Base-by-base conservation (phyloP, 2,113 vertebrate genomes). In the Thalassarche chlororhynchos region DNA sequence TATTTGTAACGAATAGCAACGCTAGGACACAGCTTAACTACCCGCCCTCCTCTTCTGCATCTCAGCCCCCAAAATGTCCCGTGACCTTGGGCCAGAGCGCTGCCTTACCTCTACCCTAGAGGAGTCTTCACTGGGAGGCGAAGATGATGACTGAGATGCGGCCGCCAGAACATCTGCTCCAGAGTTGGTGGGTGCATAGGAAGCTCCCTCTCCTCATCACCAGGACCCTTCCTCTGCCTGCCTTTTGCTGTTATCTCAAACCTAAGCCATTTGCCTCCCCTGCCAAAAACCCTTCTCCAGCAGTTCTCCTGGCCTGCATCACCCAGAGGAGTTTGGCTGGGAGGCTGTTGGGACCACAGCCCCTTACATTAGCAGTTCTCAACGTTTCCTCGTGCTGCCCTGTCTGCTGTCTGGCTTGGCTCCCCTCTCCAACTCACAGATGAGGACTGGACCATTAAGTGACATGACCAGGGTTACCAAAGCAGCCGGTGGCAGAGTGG, bases 121-220 rank as follows among this genome's bases (percentile, higher is more conserved):
- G 38, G 98, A 99, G 93, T 98, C 99, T 92, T 99, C 99, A 96
- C 98, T 98, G 18, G 98, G 98, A 26, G 98, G 98, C 0, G 97
- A 99, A 26, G 98, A 98, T 2, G 98, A 98, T 0, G 98, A 98
- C 49, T 98, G 99, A 21, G 98, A 98, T 14, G 97, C 95, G 46
- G 97, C 95, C 86, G 98, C 83, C 81, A 96, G 87, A 42, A 96
- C 97, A 72, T 85, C 51, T 81, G 69, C 96, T 81, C 84, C 97
- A 54, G 82, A 4, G 14, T 65, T 74, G 6, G 79, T 80, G 6
- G 95, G 89, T 5, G 84, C 14, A 93, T 2, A 34, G 96, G 66
- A 46, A 97, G 44, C 9, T 99, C 98, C 29, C 98, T 97, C 60
- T 99, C 98, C 91, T 99, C 98, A 11, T 96, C 98, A 44, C 97